Base-by-base conservation (phyloP, 1,140 invertebrate species). In the Formica exsecta region DNA sequence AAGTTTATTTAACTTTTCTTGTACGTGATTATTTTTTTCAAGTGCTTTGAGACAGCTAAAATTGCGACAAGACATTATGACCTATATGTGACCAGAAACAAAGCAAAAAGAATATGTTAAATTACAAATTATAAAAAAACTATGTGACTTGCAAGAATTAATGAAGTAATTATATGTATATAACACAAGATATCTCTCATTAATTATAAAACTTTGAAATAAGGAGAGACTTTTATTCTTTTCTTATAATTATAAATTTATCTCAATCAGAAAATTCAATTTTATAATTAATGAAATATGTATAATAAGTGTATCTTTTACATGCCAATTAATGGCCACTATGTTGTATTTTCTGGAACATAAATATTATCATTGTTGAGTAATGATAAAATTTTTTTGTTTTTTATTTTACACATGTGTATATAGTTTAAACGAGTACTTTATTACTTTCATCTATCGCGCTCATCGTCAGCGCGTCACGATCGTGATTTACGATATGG, bases 401-500 rank as follows among this genome's bases (percentile, higher is more conserved):
- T 41, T 80, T 51, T 38, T 54, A 57, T 73, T 61, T 32, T 38
- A 2, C 8, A 1, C 8, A 19, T 16, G 2, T 1, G 25, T n/a
- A 48, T 16, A 51, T 19, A 51, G 48, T 29, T 22, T 41, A 41
- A 22, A 74, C 57, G 44, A 64, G 41, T 66, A 36, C 25, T 74
- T 86, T 48, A 86, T 66, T 74, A 66, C 61, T 38, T 25, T 41
- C 61, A 32, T 71, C 36, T 66, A 66, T 64, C 66, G 79, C 75
- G 38, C 2, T 61, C 59, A 66, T 54, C 64, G 64, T 29, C 75
- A 44, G n/a, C 32, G 48, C 36, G 22, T 48, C 32, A 54, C 65
- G 57, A 84, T 86, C 48, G 66, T 86, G 68, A 86, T 84, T 86
- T 84, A 66, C 61, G 79, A 86, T 65, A 83, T 41, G 19, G 13